Conservation (phyloP, 2,113 vertebrate genomes). For the Caloenas nicobarica region DNA sequence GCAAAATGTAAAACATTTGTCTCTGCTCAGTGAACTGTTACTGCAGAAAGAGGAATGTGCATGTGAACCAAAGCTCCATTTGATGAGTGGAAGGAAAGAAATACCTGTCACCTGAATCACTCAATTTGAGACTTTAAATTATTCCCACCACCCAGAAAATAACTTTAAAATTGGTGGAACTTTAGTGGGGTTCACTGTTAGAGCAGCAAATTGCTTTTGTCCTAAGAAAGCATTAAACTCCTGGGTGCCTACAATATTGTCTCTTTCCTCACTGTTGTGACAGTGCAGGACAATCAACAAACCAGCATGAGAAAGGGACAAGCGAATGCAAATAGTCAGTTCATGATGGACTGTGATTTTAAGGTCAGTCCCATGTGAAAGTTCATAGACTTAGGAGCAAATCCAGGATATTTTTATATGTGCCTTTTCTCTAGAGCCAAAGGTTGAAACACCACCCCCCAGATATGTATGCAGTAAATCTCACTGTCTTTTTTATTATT, state of each 20-base stretch:
- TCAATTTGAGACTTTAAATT: neutral
- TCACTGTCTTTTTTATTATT: neutral
- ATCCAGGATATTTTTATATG: neutral
- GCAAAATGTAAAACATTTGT: neutral
- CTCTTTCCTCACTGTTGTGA: neutral
- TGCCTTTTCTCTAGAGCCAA: neutral
- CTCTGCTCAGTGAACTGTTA: neutral
- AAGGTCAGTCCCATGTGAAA: neutral
- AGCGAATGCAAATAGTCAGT: neutral
- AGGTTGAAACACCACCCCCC: neutral
- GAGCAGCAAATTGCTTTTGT: neutral
- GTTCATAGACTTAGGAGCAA: neutral
- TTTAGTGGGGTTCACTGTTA: neutral
- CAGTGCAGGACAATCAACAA: neutral
- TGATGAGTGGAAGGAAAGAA: neutral
- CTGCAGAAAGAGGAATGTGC: neutral
- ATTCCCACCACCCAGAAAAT: neutral
- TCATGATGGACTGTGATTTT: neutral
- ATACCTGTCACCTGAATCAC: neutral
- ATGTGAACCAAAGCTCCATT: neutral
- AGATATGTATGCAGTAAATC: accelerated
- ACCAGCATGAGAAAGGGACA: neutral
- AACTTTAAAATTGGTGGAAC: neutral
- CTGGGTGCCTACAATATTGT: neutral
- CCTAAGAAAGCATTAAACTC: neutral